Base-by-base conservation (phyloP, 2,888 invertebrate species). In the Epiblema foenella region DNA sequence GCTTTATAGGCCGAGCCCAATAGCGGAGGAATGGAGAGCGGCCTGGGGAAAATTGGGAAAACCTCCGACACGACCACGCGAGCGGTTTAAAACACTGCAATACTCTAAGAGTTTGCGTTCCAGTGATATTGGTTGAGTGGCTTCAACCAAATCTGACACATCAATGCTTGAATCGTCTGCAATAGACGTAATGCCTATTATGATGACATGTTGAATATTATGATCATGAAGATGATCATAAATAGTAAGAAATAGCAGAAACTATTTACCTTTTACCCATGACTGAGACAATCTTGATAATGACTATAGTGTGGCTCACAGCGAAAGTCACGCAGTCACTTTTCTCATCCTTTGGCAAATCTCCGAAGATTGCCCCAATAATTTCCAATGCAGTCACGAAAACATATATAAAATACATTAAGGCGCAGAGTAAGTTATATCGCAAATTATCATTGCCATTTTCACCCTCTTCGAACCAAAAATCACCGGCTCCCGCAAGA, bases 321-420 rank as follows among this genome's bases (percentile, higher is more conserved):
- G 89, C 85, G 37, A 93, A 89, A n/a, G 88, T 85, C 1, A 89
- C 78, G 0, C 86, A 84, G 73, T 93, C 93, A 56, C 87, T 83
- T 76, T 87, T 86, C 75, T 93, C 91, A 70, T 91, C 89, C 66
- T 85, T 82, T 10, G 93, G 90, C 75, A 90, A 89, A 54, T 85
- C 80, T 1, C 90, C 91, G 67, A 84, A 77, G 17, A 84, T 51
- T 1, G 84, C 88, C 0, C 88, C 92, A 80, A 90, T 81, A 62
- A 89, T 86, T 83, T 93, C 93, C 59, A 92, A 79, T 70, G 89
- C 65, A 39, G 91, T 90, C 86, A 91, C 83, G 60, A 82, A 79
- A 64, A 80, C 80, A 76, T 88, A 93, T 24, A 82, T 73, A 56
- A 81, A 78, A 74, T 88, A 85, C 73, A 90, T 74, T 49, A 82